A percentile compares a stretch with the other conserved stretches of the same genome.
These are phyloP conservation scores for Malacosoma neustria DNA, from an alignment of 2,888 invertebrate genomes.

Conservation along the genomic window DNA sequence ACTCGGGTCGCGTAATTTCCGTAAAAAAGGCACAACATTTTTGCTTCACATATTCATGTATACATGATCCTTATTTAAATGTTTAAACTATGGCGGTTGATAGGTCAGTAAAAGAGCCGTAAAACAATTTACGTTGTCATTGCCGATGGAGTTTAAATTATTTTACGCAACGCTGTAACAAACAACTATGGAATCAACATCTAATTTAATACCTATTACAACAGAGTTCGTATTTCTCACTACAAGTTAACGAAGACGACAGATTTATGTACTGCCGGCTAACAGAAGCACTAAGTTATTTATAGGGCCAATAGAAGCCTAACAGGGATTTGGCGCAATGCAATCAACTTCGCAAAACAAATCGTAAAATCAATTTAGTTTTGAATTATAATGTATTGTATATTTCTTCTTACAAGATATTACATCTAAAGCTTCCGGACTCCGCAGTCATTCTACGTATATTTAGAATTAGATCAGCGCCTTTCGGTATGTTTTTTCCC, in stretches of 20 bases:
- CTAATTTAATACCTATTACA: slow-evolving; percentile 8
- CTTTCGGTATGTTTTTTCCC: no score
- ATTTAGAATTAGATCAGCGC: no score
- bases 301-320: slow-evolving; percentile 21
- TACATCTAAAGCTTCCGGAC: no score
- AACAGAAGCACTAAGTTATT: slow-evolving; percentile 17
- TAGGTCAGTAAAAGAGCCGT: background rate
- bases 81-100: no score
- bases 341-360: slow-evolving; percentile 18
- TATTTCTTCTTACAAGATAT: no score
- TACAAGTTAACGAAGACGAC: slow-evolving; percentile 10
- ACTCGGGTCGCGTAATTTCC: no score
- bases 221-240: slow-evolving; percentile 12
- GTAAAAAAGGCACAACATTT: no score
- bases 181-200: slow-evolving; percentile 1
- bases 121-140: background rate
- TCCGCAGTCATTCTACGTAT: no score
- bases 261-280: slow-evolving; percentile 14
- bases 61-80: no score
- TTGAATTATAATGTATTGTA: background rate
- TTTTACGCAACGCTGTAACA: background rate
- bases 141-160: background rate
- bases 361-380: background rate
- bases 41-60: no score
- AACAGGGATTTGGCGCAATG: slow-evolving; percentile 2